Evolutionary conservation across 2,113 vertebrate species (phyloP).

Genomic region (Phylloscopus trochiloides): DNA sequence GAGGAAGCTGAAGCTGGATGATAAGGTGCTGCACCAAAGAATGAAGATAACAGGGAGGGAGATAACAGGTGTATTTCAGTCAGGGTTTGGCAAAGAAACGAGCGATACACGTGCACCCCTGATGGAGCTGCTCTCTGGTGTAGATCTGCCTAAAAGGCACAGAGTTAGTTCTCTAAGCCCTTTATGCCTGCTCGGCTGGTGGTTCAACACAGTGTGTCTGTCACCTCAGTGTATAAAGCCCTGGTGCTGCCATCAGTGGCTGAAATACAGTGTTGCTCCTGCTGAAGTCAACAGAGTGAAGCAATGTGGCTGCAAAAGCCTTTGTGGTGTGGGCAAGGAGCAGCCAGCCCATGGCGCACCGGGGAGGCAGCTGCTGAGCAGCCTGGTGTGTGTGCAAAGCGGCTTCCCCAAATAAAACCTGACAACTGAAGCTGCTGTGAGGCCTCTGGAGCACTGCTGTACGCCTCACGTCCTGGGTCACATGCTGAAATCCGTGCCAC

Average conservation of each 20-base stretch:
- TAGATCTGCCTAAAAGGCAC: background rate
- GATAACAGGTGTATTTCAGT: background rate
- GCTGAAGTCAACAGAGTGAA: background rate
- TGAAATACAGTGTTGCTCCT: background rate
- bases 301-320: background rate
- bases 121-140: background rate
- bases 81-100: background rate
- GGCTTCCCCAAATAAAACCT: background rate
- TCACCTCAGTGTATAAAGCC: background rate
- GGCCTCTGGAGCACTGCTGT: background rate
- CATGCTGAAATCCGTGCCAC: background rate
- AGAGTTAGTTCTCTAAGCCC: background rate
- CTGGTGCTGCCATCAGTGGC: background rate
- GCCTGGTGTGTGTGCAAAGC: background rate
- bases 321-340: background rate
- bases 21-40: background rate
- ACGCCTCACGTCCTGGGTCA: background rate
- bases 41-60: background rate
- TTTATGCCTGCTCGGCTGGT: background rate
- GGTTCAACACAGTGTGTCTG: background rate
- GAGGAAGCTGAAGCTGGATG: background rate
- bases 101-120: fast-evolving
- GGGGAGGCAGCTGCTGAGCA: background rate
- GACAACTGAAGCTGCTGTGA: background rate
- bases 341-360: fast-evolving